phyloP scores from a whole-genome alignment of 1,140 invertebrate species.

The Pachypeltis micranthus region DNA sequence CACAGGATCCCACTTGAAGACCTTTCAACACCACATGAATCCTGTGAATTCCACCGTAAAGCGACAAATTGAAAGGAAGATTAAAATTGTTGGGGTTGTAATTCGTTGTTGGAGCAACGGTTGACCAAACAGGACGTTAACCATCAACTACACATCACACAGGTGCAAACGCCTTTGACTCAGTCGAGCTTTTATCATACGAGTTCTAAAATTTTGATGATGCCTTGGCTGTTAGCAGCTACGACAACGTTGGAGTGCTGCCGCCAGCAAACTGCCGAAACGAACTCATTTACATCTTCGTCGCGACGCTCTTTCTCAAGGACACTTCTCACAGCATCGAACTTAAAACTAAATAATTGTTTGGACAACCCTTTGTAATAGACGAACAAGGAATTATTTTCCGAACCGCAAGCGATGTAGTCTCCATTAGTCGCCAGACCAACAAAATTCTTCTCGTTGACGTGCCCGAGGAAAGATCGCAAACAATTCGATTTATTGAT shows the following conservation, averaged over 20 bases:
- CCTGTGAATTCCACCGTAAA: too few relatives aligned
- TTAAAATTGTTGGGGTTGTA: too few relatives aligned
- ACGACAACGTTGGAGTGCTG: slow-evolving; percentile 75
- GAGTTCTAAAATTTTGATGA: slow-evolving; percentile 75
- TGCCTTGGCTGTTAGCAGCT: slow-evolving; percentile 91
- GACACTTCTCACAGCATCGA: slow-evolving; percentile 71
- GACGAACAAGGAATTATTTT: slow-evolving; percentile 88
- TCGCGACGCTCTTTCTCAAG: slow-evolving; percentile 67
- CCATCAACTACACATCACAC: too few relatives aligned
- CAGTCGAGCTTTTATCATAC: slow-evolving; percentile 39
- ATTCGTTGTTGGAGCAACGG: too few relatives aligned
- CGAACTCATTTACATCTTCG: slow-evolving; percentile 85
- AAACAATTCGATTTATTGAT: slow-evolving; percentile 68
- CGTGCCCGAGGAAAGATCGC: slow-evolving; percentile 81
- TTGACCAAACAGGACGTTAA: too few relatives aligned
- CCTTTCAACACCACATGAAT: too few relatives aligned
- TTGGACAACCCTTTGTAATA: slow-evolving; percentile 87
- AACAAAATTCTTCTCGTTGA: slow-evolving; percentile 96
- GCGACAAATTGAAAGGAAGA: too few relatives aligned
- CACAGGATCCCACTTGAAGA: too few relatives aligned
- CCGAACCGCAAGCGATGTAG: slow-evolving; percentile 89
- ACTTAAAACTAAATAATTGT: slow-evolving; percentile 77
- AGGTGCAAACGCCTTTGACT: too few relatives aligned
- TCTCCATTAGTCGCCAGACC: slow-evolving; percentile 90
- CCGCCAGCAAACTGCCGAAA: slow-evolving; percentile 91